Evolutionary conservation across 1,140 invertebrate species (phyloP), one percentile per base, ranked within the genome.

Genomic region (Brachionus asplanchnoidis): DNA sequence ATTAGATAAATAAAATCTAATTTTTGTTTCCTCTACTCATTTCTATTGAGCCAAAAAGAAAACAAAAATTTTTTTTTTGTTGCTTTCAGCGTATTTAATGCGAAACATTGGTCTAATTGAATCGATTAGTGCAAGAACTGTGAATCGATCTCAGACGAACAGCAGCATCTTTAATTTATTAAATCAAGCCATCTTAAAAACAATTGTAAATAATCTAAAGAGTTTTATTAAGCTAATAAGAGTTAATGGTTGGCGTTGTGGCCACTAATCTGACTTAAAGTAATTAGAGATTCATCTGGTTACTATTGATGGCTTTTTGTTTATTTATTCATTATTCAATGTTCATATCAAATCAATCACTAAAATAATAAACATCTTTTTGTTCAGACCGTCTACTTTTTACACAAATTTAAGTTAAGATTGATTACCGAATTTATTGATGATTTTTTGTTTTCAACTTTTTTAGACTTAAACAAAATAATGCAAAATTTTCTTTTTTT

Each of bases 311-410:
- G 9, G 20, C 8, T 23, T 60, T 60, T 60, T 60, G 53, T 60
- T 60, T 60, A 60, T 60, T 60, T 60, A 60, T 60, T 60, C n/a
- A 60, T 60, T 60, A 60, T 20, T 60, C 53, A 60, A 60, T 60
- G 53, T 20, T 60, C 53, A 60, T 60, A 60, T 60, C 50, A 56
- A 56, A 56, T 56, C 53, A 60, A 60, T 60, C 53, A 60, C 53
- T 60, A 60, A 60, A 60, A 60, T 60, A 60, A 60, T 60, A 60
- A 60, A 60, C 53, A 60, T 60, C 17, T 60, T 20, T 60, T 60
- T 60, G 53, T 20, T 60, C 53, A 20, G 53, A 60, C 53, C 53
- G 53, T 60, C 53, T 60, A 17, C n/a, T 20, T 60, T 60, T 60
- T 53, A 14, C 53, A 60, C 20, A 20, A 60, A 60, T 46, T 12